Percentiles rank a stretch among this genome's conserved stretches.
Conservation (phyloP, 92 coral and sea anemone genomes). For the Heliopora coerulea region DNA sequence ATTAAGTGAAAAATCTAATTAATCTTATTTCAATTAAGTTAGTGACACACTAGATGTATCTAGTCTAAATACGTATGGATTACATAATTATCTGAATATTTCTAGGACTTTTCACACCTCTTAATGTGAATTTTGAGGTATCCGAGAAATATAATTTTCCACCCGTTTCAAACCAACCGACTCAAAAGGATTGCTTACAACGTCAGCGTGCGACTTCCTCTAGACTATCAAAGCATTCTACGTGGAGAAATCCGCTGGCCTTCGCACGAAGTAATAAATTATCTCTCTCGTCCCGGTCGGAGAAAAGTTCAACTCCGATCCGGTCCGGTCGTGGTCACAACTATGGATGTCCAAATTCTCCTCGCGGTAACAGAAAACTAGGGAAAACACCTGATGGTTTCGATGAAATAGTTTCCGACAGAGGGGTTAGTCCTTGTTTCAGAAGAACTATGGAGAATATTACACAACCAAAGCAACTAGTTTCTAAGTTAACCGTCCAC, state of each 20-base stretch:
- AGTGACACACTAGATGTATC: no score
- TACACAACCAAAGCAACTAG: conserved; percentile 30
- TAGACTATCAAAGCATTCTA: conserved; percentile 4
- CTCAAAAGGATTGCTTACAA: not conserved
- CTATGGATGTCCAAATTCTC: not conserved
- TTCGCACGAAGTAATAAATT: not conserved
- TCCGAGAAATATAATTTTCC: conserved; percentile 30
- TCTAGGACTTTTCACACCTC: conserved; percentile 4
- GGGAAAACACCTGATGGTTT: not conserved
- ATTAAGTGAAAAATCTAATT: no score
- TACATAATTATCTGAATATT: not conserved
- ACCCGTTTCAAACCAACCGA: conserved; percentile 19
- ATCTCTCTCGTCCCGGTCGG: not conserved
- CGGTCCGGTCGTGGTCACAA: not conserved
- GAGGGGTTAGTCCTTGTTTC: not conserved
- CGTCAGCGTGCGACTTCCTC: conserved; percentile 23
- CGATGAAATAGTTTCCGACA: not conserved
- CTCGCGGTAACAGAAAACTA: not conserved
- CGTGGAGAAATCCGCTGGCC: conserved; percentile 15
- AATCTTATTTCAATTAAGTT: no score
- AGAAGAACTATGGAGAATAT: conserved; percentile 14
- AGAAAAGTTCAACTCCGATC: not conserved
- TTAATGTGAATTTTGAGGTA: not conserved
- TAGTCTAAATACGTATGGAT: not conserved
- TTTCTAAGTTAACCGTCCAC: conserved; percentile 32